Conservation (phyloP, 2,113 vertebrate species). For the Archilochus colubris region DNA sequence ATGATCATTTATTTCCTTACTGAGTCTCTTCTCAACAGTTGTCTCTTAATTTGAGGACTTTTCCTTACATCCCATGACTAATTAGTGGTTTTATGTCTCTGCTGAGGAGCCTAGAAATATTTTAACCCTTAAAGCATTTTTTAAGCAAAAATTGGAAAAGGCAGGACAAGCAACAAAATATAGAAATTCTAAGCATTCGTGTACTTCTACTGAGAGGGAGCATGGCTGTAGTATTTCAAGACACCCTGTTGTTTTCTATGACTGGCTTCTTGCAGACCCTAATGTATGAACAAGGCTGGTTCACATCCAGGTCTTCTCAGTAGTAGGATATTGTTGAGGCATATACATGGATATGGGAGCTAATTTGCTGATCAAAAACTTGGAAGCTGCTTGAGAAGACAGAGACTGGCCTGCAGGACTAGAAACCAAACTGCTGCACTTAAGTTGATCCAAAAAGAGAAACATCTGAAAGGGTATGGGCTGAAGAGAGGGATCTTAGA, state of each 20-base stretch:
- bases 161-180: background rate
- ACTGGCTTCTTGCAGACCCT: background rate
- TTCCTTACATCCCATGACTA: background rate
- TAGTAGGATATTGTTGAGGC: background rate
- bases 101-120: background rate
- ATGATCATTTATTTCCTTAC: background rate
- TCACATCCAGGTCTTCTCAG: background rate
- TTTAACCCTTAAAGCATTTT: background rate
- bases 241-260: background rate
- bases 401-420: background rate
- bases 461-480: background rate
- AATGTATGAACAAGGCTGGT: rapidly evolving
- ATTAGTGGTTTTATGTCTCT: background rate
- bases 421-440: background rate
- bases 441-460: background rate
- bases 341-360: background rate
- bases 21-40: background rate
- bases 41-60: background rate
- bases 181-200: background rate
- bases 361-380: background rate
- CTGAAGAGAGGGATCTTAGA: too few relatives aligned
- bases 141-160: background rate
- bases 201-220: background rate
- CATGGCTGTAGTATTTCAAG: background rate
- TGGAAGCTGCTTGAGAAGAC: background rate